Conservation (phyloP, 2,888 invertebrate genomes). For the Ariolimax columbianus region DNA sequence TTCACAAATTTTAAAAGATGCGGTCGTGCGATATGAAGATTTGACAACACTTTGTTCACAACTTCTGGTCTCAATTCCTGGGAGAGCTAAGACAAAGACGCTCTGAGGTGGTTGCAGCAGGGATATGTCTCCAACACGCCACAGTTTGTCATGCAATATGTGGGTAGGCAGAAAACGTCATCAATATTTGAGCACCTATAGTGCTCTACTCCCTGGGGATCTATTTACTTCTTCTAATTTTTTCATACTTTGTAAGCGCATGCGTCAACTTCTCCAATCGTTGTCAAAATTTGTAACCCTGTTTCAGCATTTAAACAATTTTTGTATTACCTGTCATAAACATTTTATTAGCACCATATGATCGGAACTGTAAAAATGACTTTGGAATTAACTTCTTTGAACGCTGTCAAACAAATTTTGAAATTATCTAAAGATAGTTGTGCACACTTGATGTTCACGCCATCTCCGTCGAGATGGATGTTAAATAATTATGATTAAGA, state of each 20-base stretch:
- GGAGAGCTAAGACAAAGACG: neutral
- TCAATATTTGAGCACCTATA: constrained; percentile 4
- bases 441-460: too few relatives aligned
- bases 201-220: neutral
- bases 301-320: too few relatives aligned
- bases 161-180: neutral
- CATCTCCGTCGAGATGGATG: too few relatives aligned
- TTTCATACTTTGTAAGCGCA: neutral
- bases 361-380: too few relatives aligned
- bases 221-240: neutral
- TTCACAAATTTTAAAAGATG: neutral
- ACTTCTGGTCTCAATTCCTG: neutral
- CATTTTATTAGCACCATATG: too few relatives aligned
- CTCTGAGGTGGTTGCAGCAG: neutral
- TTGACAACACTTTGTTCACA: neutral
- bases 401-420: too few relatives aligned
- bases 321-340: too few relatives aligned
- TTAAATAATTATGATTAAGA: too few relatives aligned
- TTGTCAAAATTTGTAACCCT: too few relatives aligned
- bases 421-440: too few relatives aligned
- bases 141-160: constrained; percentile 6
- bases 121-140: neutral
- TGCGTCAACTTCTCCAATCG: neutral
- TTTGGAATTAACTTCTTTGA: too few relatives aligned
- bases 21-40: neutral